phyloP scores from a whole-genome alignment of 2,888 invertebrate species.

The Eurytoma adleriae region DNA sequence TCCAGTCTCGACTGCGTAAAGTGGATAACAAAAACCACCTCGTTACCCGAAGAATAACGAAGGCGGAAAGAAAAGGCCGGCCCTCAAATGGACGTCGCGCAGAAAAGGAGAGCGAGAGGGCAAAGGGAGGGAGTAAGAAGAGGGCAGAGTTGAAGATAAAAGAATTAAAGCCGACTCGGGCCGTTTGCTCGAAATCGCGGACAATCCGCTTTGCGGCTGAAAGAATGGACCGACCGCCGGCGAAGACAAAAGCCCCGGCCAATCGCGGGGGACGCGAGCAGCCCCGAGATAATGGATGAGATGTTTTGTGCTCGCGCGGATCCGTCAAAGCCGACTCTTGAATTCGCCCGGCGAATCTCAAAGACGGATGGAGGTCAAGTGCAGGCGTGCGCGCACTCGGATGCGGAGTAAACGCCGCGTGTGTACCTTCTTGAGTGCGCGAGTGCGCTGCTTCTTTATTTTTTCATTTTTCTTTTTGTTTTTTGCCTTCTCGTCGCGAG shows the following conservation, averaged over 20 bases:
- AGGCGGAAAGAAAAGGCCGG: too few relatives aligned
- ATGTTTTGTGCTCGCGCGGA: constrained; percentile 14
- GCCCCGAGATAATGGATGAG: background rate
- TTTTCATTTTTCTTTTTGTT: background rate
- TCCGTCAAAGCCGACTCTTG: too few relatives aligned
- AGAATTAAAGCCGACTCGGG: constrained; percentile 2
- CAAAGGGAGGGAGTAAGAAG: background rate
- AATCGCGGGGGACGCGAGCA: background rate
- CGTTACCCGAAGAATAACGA: too few relatives aligned
- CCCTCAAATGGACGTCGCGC: too few relatives aligned
- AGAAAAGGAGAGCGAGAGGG: background rate
- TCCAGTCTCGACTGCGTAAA: too few relatives aligned
- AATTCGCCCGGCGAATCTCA: too few relatives aligned
- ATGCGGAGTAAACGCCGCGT: too few relatives aligned
- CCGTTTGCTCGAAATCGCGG: constrained; percentile 1
- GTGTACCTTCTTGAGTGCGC: background rate
- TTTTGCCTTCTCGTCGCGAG: too few relatives aligned
- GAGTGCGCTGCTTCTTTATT: background rate
- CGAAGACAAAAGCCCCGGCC: background rate
- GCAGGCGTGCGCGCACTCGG: background rate
- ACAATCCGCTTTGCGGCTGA: constrained; percentile 24
- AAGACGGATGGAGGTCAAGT: background rate
- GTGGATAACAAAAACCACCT: too few relatives aligned
- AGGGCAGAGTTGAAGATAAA: background rate
- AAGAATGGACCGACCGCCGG: background rate